Conservation (phyloP, 2,888 invertebrate genomes). For the Hypena proboscidalis region DNA sequence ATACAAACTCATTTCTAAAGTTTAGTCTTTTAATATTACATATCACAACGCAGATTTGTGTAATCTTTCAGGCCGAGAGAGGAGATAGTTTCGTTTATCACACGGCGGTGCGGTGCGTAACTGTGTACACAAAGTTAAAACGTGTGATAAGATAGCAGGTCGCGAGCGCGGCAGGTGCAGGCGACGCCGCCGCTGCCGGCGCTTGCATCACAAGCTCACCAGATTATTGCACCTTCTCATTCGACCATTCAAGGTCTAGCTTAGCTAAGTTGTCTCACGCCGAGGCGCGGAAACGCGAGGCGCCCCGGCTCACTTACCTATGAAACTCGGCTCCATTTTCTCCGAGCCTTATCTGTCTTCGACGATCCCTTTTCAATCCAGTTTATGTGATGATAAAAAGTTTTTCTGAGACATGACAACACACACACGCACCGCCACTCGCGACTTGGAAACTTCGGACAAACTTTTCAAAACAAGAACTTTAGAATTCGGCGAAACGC, state of each 20-base stretch:
- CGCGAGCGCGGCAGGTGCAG: slow-evolving; percentile 31
- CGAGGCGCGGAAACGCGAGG: slow-evolving; percentile 17
- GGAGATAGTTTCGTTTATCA: slow-evolving; percentile 52
- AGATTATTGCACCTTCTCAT: slow-evolving; percentile 39
- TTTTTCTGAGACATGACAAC: slow-evolving; percentile 75
- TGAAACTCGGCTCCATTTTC: slow-evolving; percentile 71
- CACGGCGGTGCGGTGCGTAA: slow-evolving; percentile 39
- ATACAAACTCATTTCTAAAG: no score
- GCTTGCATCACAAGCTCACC: slow-evolving; percentile 46
- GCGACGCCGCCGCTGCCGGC: slow-evolving; percentile 13
- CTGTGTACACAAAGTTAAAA: slow-evolving; percentile 51
- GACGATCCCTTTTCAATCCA: slow-evolving; percentile 54
- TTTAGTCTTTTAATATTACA: no score
- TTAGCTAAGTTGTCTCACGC: slow-evolving; percentile 14
- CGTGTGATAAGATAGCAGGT: slow-evolving; percentile 65
- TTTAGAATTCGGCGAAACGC: slow-evolving; percentile 18
- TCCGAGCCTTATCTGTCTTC: slow-evolving; percentile 38
- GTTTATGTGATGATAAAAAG: slow-evolving; percentile 63
- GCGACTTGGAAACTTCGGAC: slow-evolving; percentile 59
- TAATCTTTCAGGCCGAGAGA: slow-evolving; percentile 45
- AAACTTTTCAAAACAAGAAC: slow-evolving; percentile 61
- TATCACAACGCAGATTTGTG: no score
- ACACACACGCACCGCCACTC: slow-evolving; percentile 65
- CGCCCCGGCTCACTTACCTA: slow-evolving; percentile 63
- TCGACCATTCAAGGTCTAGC: slow-evolving; percentile 54